These are phyloP conservation scores for Rhagoletis pomonella DNA, from an alignment of 1,140 invertebrate species.

Conservation along the genomic window DNA sequence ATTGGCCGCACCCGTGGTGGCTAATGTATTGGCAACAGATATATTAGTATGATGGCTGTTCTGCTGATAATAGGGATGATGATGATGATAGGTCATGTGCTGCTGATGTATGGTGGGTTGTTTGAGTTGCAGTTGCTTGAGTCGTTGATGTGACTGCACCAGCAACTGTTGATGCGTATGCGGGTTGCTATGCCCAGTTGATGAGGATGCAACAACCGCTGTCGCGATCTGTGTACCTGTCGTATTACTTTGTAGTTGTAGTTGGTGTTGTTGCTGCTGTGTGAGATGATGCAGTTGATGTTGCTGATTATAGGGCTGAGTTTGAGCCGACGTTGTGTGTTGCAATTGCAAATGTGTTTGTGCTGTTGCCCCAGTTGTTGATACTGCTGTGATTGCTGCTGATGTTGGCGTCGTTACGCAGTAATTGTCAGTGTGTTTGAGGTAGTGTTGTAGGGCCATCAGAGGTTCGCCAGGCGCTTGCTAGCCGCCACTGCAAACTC, in stretches of 20 bases:
- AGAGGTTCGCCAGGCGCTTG: constrained; percentile 59
- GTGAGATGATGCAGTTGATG: neutral
- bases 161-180: constrained; percentile 61
- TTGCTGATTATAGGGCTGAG: constrained; percentile 11
- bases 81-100: constrained; percentile 69
- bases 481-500: constrained; percentile 52
- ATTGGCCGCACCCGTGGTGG: constrained; percentile 57
- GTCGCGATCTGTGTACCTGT: constrained; percentile 58
- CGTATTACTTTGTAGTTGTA: constrained; percentile 53
- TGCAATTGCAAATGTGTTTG: constrained; percentile 56
- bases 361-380: constrained; percentile 57
- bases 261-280: constrained; percentile 58
- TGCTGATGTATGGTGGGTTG: constrained; percentile 72
- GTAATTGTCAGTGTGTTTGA: constrained; percentile 69
- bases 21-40: constrained; percentile 52
- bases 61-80: constrained; percentile 72
- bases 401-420: constrained; percentile 52
- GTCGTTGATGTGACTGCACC: constrained; percentile 66
- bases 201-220: neutral
- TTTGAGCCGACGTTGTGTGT: neutral
- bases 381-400: constrained; percentile 46
- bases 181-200: neutral
- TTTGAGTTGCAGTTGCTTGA: constrained; percentile 70
- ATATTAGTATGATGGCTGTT: constrained; percentile 50
- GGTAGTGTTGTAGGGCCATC: constrained; percentile 72